Evolutionary conservation across 2,888 invertebrate genomes (phyloP).

Genomic region (Nudaria mundana): DNA sequence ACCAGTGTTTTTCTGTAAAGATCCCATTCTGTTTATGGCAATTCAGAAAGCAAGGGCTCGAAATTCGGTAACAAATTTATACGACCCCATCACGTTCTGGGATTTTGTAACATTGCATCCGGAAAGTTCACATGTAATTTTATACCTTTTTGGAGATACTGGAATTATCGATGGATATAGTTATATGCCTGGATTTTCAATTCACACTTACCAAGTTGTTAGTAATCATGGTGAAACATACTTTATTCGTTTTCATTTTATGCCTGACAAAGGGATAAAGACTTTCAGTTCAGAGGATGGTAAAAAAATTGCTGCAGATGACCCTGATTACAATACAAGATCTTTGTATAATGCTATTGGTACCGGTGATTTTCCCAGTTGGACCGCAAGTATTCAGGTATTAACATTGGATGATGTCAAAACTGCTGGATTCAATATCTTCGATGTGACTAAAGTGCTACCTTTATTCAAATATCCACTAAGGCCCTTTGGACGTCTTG

Average conservation of each 20-base stretch:
- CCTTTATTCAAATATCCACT: constrained; percentile 88
- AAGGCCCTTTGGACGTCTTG: constrained; percentile 90
- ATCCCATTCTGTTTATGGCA: neutral
- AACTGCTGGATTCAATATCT: constrained; percentile 93
- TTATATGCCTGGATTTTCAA: constrained; percentile 95
- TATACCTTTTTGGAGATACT: neutral
- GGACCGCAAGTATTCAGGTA: too few species aligned
- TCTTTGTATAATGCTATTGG: constrained; percentile 94
- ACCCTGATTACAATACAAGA: constrained; percentile 92
- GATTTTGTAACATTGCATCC: too few species aligned
- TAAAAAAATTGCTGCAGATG: constrained; percentile 82
- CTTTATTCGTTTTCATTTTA: constrained; percentile 94
- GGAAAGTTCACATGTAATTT: too few species aligned
- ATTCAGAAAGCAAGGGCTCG: neutral
- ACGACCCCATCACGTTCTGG: neutral
- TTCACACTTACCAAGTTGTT: constrained; percentile 93
- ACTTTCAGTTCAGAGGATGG: constrained; percentile 85
- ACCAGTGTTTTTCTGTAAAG: neutral
- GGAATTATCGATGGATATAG: constrained; percentile 66
- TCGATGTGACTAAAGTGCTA: constrained; percentile 95
- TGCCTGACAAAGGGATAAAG: constrained; percentile 92
- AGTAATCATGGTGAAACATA: constrained; percentile 85
- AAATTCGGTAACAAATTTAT: constrained; percentile 83
- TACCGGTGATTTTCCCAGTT: constrained; percentile 83
- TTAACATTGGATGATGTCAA: too few species aligned